Evolutionary conservation across 2,888 invertebrate species (phyloP), one percentile per base, ranked within the genome.

Genomic region (Steromphala cineraria): DNA sequence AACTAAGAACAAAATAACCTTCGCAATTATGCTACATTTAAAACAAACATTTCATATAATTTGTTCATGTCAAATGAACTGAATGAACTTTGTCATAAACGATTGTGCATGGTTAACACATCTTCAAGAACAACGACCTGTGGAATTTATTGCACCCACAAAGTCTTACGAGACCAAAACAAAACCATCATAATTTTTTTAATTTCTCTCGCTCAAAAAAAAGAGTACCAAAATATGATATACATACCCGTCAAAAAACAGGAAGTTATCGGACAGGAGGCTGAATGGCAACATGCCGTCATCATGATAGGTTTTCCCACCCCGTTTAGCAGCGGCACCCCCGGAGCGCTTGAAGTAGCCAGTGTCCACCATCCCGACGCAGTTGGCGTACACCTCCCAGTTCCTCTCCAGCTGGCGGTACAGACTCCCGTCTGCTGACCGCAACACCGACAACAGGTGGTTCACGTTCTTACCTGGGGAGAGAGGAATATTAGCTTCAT

Each of bases 301-400:
- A 13, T 36, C 40, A 28, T 62, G 24, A 8, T 15, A 17, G 24
- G 62, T 15, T 15, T 15, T 21, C 28, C 62, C 21, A 24, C 1
- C 62, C 0, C 15, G 21, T n/a, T 56, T 53, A 28, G 28, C 28
- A 36, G 31, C 17, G 0, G 24, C 36, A 24, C 31, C 80, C 21
- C 55, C 67, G 0, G 85, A 85, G 8, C 88, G 80, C 62, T 88
- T 88, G 78, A 88, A 88, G 81, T 88, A 88, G 56, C 88, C 88
- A 13, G 87, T 88, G 80, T 88, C 88, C 31, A 88, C 88, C 80
- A 87, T 83, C 15, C 85, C 87, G 10, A 88, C 85, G 71, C 88
- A 88, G 76, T 84, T 83, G 0, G 87, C 84, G 78, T 88, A 88
- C 15, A 78, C 77, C 21, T 86, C 81, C 83, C 85, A 88, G 62